phyloP scores from a whole-genome alignment of 1,140 invertebrate species.

The Bombus terrestris region DNA sequence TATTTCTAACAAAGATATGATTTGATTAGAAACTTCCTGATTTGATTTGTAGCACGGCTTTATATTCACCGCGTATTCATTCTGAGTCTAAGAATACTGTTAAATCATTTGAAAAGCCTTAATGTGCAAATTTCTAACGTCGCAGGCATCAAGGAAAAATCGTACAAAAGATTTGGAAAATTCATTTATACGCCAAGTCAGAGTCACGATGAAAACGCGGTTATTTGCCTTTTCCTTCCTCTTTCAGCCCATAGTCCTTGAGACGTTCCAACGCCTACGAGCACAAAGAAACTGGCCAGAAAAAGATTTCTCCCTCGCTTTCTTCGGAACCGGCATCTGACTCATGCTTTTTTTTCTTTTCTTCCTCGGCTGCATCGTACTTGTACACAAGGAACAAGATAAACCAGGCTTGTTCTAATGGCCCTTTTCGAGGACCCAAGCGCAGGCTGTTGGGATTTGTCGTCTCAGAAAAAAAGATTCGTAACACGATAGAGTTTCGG shows the following conservation, averaged over 20 bases:
- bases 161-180: not conserved
- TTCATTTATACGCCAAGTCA: not conserved
- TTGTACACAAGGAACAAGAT: not conserved
- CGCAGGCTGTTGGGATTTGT: not conserved
- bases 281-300: conserved; percentile 22
- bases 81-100: not conserved
- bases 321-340: conserved; percentile 26
- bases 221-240: conserved; percentile 15
- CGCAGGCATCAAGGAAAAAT: no score
- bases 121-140: not conserved
- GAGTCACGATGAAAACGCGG: not conserved
- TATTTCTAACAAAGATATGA: not conserved
- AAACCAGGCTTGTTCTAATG: not conserved
- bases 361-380: not conserved
- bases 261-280: not conserved
- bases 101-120: not conserved
- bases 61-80: not conserved
- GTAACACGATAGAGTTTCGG: not conserved
- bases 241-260: conserved; percentile 21
- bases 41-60: not conserved
- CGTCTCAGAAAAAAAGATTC: no score
- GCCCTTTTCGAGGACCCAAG: not conserved
- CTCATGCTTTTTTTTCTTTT: conserved; percentile 18
- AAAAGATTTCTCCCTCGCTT: conserved; percentile 26
- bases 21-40: not conserved